phyloP scores from a whole-genome alignment of 2,113 vertebrate species.

The Actenoides lindsayi region DNA sequence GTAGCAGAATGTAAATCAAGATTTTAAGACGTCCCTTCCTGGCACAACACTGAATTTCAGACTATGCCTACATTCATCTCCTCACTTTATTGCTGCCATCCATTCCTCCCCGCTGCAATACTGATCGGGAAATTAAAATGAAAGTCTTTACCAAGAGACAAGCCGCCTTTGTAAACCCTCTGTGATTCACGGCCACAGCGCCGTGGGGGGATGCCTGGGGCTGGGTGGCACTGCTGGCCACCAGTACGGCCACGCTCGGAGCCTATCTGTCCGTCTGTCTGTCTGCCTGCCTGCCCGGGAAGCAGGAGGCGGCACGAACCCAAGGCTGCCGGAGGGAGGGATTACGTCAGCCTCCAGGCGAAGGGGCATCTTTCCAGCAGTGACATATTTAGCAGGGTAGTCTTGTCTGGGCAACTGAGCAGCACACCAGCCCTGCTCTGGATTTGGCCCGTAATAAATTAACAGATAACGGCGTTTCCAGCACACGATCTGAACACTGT shows the following conservation, averaged over 20 bases:
- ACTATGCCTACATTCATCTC: not conserved
- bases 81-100: not conserved
- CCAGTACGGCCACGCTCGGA: not conserved
- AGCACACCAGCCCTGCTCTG: not conserved
- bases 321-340: not conserved
- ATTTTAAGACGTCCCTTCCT: not conserved
- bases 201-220: not conserved
- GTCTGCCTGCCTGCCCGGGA: not conserved
- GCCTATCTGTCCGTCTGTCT: not conserved
- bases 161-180: not conserved
- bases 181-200: not conserved
- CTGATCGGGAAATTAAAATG: slow-evolving; percentile 34
- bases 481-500: slow-evolving; percentile 11
- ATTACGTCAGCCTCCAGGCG: not conserved
- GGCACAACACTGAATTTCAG: slow-evolving; percentile 10
- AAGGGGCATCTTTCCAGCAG: slow-evolving; percentile 4
- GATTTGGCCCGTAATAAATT: slow-evolving; percentile 7
- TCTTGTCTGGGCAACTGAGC: not conserved
- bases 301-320: not conserved
- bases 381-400: not conserved
- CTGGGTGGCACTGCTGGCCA: not conserved
- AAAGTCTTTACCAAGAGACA: not conserved
- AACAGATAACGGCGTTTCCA: slow-evolving; percentile 12
- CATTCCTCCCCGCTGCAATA: not conserved
- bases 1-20: slow-evolving; percentile 24